phyloP scores from a whole-genome alignment of 2,113 vertebrate species.

The Heterocephalus glaber region DNA sequence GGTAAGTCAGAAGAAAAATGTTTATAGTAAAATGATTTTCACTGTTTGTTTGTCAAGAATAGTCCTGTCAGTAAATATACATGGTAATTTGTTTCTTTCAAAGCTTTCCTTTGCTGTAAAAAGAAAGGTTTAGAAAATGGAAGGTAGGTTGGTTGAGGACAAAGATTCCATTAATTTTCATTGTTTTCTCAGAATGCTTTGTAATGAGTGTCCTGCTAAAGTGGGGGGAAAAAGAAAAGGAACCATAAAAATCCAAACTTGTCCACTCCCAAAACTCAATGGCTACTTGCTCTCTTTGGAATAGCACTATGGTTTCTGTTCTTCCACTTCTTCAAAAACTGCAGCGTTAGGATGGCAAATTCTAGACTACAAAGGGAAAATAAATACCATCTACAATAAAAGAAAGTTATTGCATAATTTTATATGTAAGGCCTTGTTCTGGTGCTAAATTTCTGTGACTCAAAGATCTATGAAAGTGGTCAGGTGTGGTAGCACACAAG shows the following conservation, averaged over 20 bases:
- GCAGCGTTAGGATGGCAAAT: slow-evolving; percentile 5
- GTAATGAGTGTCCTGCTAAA: not conserved
- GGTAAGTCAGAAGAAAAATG: not conserved
- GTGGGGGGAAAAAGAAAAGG: not conserved
- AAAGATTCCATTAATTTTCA: not conserved
- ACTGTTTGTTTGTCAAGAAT: not conserved
- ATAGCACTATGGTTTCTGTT: not conserved
- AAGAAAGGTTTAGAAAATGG: not conserved
- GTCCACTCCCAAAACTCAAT: not conserved
- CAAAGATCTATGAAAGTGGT: not conserved
- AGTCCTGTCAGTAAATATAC: not conserved
- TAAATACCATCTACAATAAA: slow-evolving; percentile 1
- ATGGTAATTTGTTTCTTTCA: not conserved
- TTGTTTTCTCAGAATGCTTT: not conserved
- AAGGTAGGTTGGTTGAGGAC: not conserved
- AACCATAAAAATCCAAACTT: not conserved
- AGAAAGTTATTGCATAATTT: not conserved
- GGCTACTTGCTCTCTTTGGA: not conserved
- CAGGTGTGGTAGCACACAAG: not conserved
- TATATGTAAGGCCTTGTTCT: not conserved
- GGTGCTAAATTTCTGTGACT: slow-evolving; percentile 42
- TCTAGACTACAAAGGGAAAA: slow-evolving; percentile 8
- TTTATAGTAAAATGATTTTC: slow-evolving; percentile 50
- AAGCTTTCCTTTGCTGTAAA: slow-evolving; percentile 13
- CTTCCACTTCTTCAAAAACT: not conserved